Evolutionary conservation across 2,888 invertebrate species (phyloP).

Genomic region (Nezara viridula): DNA sequence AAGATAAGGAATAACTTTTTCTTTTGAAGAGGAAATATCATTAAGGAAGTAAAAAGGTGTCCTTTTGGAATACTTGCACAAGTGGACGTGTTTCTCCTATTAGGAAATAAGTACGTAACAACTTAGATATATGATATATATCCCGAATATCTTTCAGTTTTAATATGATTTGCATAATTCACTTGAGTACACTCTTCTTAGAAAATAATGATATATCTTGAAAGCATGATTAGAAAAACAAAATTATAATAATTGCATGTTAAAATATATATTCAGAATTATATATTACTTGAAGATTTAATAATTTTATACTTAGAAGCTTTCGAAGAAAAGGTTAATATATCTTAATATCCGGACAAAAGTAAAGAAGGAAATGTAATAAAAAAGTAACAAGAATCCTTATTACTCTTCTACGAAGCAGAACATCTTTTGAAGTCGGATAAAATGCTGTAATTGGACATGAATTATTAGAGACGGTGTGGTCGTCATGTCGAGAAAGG

Average conservation of each 20-base stretch:
- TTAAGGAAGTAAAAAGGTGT: neutral
- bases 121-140: no score
- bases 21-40: slow-evolving; percentile 1
- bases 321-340: no score
- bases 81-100: neutral
- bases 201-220: no score
- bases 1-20: neutral
- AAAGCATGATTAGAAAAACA: no score
- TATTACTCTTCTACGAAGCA: neutral
- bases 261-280: no score
- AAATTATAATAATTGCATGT: no score
- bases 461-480: neutral
- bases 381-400: neutral
- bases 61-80: neutral
- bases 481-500: neutral
- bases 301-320: no score
- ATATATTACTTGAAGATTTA: no score
- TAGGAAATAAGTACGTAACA: neutral
- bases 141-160: no score
- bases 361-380: neutral
- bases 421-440: neutral
- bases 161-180: no score
- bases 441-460: neutral
- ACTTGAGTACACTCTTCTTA: no score
- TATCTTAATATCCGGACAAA: no score